Evolutionary conservation across 2,113 vertebrate genomes (phyloP), one percentile per base, ranked within the genome.

Genomic region (Cranoglanis bouderius): DNA sequence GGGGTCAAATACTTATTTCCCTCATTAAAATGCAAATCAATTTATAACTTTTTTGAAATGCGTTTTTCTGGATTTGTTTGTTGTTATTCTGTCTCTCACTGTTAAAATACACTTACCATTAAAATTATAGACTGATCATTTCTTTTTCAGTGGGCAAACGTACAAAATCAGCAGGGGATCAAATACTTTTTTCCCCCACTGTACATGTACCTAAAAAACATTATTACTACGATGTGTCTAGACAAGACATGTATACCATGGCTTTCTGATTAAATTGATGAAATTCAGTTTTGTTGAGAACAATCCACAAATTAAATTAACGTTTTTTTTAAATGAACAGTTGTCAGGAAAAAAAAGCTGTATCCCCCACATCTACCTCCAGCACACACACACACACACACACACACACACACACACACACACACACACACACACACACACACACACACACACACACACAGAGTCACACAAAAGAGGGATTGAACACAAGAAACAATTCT

Each of bases 401-500:
- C 57, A 63, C 86, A 82, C 59, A 84, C 82, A 88, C 84, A 85
- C 88, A 82, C 67, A 85, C 40, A 24, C 84, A 91, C 89, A 89
- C 90, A 91, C 77, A 43, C 82, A n/a, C 83, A 86, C 78, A 88
- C 80, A 90, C n/a, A n/a, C n/a, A n/a, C 85, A 46, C 63, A 55
- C n/a, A 40, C 57, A 49, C 19, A 35, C 53, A 84, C 70, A 77
- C 65, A 75, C 61, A 61, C 57, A 63, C 86, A 82, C 59, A n/a
- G 72, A 75, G 59, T 14, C 35, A 61, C 35, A 90, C 84, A 89
- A 89, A 88, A 80, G 80, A 85, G 63, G 65, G 85, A 70, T 59
- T 84, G 59, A 82, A 87, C 53, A 82, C 53, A 59, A 89, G 87
- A 83, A 85, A 90, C 84, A 91, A 91, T 90, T 70, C 65, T 57